Evolutionary conservation across 1,140 invertebrate genomes (phyloP).

Genomic region (Drosophila kurseongensis): DNA sequence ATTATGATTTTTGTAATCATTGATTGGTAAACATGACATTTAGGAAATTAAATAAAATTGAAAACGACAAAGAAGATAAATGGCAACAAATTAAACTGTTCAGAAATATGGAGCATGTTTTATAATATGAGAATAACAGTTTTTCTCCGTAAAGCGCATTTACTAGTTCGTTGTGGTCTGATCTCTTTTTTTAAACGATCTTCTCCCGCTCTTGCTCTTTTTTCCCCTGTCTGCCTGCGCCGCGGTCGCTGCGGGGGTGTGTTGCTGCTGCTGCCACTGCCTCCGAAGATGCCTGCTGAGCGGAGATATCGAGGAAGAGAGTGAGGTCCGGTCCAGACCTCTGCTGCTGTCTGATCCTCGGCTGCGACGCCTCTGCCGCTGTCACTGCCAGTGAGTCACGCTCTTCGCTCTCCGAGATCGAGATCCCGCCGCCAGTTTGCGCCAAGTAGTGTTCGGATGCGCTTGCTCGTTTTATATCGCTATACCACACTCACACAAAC

Average conservation of each 20-base stretch:
- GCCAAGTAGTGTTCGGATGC: conserved; percentile 59
- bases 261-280: conserved; percentile 38
- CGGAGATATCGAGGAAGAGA: conserved; percentile 13
- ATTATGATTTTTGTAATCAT: no score
- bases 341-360: conserved; percentile 31
- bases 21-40: no score
- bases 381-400: conserved; percentile 47
- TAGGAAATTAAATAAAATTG: no score
- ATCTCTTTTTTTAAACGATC: conserved; percentile 24
- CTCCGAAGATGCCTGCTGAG: conserved; percentile 43
- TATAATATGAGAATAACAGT: no score
- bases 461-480: conserved; percentile 38
- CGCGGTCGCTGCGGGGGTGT: conserved; percentile 62
- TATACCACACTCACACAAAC: conserved; percentile 3
- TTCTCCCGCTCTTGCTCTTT: conserved; percentile 37
- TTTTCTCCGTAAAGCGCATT: conserved; percentile 11
- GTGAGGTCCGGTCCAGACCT: conserved; percentile 4
- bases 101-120: no score
- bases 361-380: conserved; percentile 10
- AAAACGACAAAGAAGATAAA: no score
- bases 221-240: conserved; percentile 37
- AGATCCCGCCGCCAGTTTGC: conserved; percentile 49
- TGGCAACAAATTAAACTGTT: no score
- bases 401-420: conserved; percentile 38
- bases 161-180: conserved; percentile 10